Base-by-base conservation (phyloP, 2,888 invertebrate genomes). In the Caenorhabditis imperialis region DNA sequence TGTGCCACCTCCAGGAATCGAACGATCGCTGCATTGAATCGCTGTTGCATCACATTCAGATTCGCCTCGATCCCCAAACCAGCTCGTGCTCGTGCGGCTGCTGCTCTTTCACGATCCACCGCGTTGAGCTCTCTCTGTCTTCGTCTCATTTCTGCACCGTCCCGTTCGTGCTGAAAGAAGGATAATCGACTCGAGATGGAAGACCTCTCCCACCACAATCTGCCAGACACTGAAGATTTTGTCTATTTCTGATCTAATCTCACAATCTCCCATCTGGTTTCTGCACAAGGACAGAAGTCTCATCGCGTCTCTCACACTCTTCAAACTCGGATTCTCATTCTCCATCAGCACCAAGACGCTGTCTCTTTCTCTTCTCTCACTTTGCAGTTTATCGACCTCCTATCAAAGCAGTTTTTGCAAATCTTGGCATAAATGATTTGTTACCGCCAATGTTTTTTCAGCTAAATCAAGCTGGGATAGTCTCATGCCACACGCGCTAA, bases 371-470 rank as follows among this genome's bases (percentile, higher is more conserved):
- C 51, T 18, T 38, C 51, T 37, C 20, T 51, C 25, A 37, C 51
- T 38, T 51, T 51, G 51, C 1, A 51, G 37, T 38, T 22, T 38
- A 20, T 51, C 51, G 38, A 51, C n/a, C 25, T 51, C 22, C 51
- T 51, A 38, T n/a, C 20, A 23, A 2, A 44, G 1, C 23, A 3
- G 2, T 10, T 5, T 7, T 22, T 44, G 20, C 20, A 20, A 23
- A 3, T 8, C 5, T 22, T 8, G 8, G 12, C 23, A 12, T 1
- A 7, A 1, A 6, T 23, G n/a, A 2, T n/a, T 25, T 27, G 20
- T 18, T 44, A 51, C 38, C 51, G 38, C 22, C 12, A 50, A 16
- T 8, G 3, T 6, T 12, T 4, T 10, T 8, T 25, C 18, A 22
- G 16, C 23, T 4, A 38, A 20, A 18, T 51, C 51, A 22, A 51